Conservation (phyloP, 2,888 invertebrate genomes). For the Agrotis ipsilon region DNA sequence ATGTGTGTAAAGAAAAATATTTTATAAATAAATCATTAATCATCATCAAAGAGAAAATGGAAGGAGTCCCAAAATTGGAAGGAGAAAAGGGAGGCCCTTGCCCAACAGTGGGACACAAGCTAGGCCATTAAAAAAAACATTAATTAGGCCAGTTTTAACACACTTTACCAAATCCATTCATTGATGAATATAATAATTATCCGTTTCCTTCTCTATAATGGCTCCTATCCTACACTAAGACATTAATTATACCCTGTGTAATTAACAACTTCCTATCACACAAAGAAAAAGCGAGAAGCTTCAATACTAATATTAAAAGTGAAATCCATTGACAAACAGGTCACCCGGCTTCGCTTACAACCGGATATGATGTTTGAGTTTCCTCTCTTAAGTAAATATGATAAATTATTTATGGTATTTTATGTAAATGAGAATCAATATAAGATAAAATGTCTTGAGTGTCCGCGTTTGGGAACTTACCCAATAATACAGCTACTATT, state of each 20-base stretch:
- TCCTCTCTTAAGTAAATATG: slow-evolving; percentile 52
- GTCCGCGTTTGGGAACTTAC: background rate
- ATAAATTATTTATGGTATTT: slow-evolving; percentile 56
- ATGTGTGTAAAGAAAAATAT: no score
- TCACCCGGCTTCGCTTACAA: slow-evolving; percentile 52
- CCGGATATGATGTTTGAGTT: slow-evolving; percentile 58
- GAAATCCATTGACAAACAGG: slow-evolving; percentile 52
- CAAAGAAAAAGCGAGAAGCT: slow-evolving; percentile 53
- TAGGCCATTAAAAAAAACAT: no score
- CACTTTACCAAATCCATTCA: no score
- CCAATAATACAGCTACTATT: background rate
- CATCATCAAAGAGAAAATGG: no score
- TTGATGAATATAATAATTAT: background rate
- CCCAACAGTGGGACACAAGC: no score
- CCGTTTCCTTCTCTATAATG: background rate
- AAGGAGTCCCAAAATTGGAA: no score
- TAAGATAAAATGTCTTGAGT: slow-evolving; percentile 29
- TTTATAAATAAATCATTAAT: no score
- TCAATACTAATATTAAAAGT: slow-evolving; percentile 54
- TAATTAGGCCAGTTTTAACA: no score
- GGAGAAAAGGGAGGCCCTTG: no score
- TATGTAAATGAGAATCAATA: slow-evolving; percentile 43
- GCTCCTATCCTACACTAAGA: background rate
- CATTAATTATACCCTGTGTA: slow-evolving; percentile 6
- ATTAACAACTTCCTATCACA: slow-evolving; percentile 12